Percentiles rank a stretch among this genome's conserved stretches.
phyloP scores from a whole-genome alignment of 2,797 vertebrate genomes.

The Neolamprologus multifasciatus region DNA sequence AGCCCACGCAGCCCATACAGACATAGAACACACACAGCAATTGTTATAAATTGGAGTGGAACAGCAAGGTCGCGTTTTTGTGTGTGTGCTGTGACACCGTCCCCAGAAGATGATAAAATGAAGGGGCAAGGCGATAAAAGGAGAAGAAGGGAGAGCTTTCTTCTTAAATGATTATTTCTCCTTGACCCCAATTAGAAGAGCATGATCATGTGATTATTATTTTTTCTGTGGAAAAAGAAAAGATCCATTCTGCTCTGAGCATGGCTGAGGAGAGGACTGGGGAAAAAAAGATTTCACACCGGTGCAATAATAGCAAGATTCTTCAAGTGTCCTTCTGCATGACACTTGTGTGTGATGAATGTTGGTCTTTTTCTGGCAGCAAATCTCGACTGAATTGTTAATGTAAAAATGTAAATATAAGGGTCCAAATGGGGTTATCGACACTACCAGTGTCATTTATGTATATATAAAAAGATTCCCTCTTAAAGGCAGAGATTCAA shows the following conservation, averaged over 20 bases:
- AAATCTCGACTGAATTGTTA: neutral
- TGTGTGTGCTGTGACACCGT: slow-evolving; percentile 9
- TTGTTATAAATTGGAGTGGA: slow-evolving; percentile 36
- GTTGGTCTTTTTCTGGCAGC: neutral
- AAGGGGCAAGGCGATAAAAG: neutral
- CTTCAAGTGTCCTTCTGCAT: neutral
- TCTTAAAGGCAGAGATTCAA: neutral
- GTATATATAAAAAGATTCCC: neutral
- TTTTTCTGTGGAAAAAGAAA: slow-evolving; percentile 2
- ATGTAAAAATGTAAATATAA: neutral
- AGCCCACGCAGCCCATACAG: neutral
- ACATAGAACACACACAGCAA: slow-evolving; percentile 1
- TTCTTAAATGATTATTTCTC: slow-evolving; percentile 56
- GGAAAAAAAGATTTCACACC: neutral
- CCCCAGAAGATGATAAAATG: slow-evolving; percentile 43
- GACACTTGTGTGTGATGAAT: neutral
- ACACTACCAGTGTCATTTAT: neutral
- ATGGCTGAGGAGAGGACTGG: neutral
- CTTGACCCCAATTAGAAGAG: slow-evolving; percentile 64
- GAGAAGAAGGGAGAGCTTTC: slow-evolving; percentile 21
- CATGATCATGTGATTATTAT: slow-evolving; percentile 37
- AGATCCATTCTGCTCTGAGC: neutral
- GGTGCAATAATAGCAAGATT: neutral
- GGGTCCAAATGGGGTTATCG: neutral
- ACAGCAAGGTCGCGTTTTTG: slow-evolving; percentile 39